Base-by-base conservation (phyloP, 2,888 invertebrate genomes). In the Marronus borbonicus region DNA sequence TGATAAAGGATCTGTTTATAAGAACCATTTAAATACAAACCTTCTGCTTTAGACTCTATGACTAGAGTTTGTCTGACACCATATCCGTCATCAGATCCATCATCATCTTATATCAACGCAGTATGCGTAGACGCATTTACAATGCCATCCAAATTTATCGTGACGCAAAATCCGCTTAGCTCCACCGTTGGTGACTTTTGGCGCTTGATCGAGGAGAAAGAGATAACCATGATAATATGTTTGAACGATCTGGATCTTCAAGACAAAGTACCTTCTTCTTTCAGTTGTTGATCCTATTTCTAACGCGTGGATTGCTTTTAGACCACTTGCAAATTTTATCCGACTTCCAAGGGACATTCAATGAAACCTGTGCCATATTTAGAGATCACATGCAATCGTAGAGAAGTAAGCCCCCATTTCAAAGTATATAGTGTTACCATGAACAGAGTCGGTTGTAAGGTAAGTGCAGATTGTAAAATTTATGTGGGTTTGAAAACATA, bases 51-150 rank as follows among this genome's bases (percentile, higher is more conserved):
- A 80, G 87, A 87, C 68, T 83, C 83, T 44, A 84, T 80, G 28
- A 86, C 85, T 50, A 83, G 87, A 75, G 81, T 89, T 14, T 88
- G 84, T 77, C 82, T 90, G n/a, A 82, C 86, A 1, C 86, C 87
- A 77, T 87, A 86, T 76, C 87, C 89, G 2, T 28, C 79, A 0
- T 77, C 84, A 1, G 89, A 89, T 68, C 86, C 84, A 62, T 82
- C 86, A 44, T 89, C 89, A 17, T 87, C 88, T 68, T 90, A 90
- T 80, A 88, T 90, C 24, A 89, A 90, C 68, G 90, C 89, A 0
- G 87, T 89, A 7, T 83, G 83, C 76, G 89, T 90, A 2, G 88
- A 89, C 78, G 88, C 85, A 76, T 86, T 85, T 81, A 84, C 86
- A 50, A 85, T 76, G 28, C 83, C 82, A 3, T 86, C 87, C 76